phyloP scores from a whole-genome alignment of 2,113 vertebrate genomes.

The Xenus cinereus region DNA sequence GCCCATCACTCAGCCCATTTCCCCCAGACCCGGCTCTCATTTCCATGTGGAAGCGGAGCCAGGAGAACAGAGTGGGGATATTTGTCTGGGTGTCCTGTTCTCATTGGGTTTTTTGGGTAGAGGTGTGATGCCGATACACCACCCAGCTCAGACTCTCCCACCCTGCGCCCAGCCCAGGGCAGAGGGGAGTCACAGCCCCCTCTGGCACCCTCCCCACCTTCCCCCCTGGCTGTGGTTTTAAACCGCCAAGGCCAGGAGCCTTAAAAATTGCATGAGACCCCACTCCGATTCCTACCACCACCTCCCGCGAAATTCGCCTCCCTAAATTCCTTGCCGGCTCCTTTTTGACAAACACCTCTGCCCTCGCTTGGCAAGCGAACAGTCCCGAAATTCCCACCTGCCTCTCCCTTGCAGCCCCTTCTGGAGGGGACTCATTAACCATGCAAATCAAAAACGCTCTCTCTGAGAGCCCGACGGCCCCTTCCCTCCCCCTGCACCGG shows the following conservation, averaged over 20 bases:
- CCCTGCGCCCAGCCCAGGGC: neutral
- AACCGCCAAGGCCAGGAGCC: neutral
- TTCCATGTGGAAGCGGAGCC: neutral
- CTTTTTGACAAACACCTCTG: neutral
- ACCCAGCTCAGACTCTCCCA: neutral
- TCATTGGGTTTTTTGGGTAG: neutral
- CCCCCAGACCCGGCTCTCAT: neutral
- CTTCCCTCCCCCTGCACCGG: neutral
- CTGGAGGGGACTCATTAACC: conserved; percentile 43
- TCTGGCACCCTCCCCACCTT: accelerated
- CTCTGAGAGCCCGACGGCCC: neutral
- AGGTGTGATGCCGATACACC: neutral
- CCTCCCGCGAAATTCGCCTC: neutral
- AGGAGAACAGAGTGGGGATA: neutral
- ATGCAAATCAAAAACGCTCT: conserved; percentile 52
- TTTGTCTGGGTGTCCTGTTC: neutral
- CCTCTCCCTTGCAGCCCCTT: neutral
- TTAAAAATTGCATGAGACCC: neutral
- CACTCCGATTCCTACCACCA: neutral
- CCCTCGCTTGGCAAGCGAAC: neutral
- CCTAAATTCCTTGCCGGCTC: neutral
- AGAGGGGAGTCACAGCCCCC: neutral
- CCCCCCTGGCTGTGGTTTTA: neutral
- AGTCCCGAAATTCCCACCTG: conserved; percentile 14
- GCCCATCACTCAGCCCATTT: neutral